Conservation (phyloP, 2,797 vertebrate species). For the Acropternis orthonyx region DNA sequence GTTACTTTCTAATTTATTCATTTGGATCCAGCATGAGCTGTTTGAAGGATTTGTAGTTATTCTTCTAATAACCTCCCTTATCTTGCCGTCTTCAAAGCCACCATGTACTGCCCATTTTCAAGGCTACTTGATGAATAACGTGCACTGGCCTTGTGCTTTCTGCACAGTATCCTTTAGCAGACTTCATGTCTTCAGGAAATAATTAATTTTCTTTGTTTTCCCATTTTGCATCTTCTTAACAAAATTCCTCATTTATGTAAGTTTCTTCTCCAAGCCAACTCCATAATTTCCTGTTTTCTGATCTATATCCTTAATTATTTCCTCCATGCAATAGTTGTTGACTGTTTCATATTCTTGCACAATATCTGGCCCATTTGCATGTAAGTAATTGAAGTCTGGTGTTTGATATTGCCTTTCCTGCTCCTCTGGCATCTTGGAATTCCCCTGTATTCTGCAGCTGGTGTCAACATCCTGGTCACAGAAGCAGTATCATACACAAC, state of each 20-base stretch:
- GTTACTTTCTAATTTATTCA: conserved; percentile 17
- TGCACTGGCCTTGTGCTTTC: not conserved
- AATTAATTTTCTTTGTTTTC: conserved; percentile 23
- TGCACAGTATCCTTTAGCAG: conserved; percentile 6
- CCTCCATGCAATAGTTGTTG: not conserved
- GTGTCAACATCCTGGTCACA: not conserved
- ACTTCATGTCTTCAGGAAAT: not conserved
- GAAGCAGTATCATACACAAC: not conserved
- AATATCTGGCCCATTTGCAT: not conserved
- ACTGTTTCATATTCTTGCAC: not conserved
- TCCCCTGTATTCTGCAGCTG: not conserved
- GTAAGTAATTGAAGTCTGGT: not conserved
- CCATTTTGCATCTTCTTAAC: not conserved
- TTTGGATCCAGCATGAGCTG: not conserved
- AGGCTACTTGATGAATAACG: not conserved
- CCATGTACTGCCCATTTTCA: conserved; percentile 5
- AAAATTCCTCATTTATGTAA: not conserved
- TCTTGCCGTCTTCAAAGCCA: not conserved
- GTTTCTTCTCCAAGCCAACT: not conserved
- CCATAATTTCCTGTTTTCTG: not conserved
- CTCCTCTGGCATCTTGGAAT: not conserved
- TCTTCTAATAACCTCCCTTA: conserved; percentile 45
- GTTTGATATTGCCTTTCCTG: not conserved
- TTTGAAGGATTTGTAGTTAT: conserved; percentile 32
- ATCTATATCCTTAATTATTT: not conserved